Evolutionary conservation across 2,797 vertebrate species (phyloP).

Genomic region (Urocyon cinereoargenteus): DNA sequence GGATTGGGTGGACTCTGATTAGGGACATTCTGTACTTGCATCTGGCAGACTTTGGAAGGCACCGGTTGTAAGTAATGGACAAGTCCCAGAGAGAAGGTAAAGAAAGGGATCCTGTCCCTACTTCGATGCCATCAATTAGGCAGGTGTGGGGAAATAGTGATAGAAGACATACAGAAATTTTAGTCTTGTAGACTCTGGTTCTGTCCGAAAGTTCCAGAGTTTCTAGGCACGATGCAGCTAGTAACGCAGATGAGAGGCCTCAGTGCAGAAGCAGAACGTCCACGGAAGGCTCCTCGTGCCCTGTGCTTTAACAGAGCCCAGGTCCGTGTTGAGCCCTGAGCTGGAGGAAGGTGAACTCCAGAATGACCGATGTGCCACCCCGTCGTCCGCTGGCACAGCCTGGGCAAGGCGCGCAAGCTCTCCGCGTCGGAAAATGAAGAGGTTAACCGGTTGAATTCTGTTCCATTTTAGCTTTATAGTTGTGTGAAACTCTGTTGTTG

Average conservation of each 20-base stretch:
- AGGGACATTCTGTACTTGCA: background rate
- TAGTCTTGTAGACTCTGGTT: background rate
- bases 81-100: background rate
- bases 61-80: background rate
- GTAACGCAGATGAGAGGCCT: background rate
- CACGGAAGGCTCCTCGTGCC: background rate
- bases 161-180: background rate
- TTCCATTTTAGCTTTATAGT: background rate
- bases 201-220: background rate
- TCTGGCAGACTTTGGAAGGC: slow-evolving; percentile 20
- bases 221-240: background rate
- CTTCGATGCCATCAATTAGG: background rate
- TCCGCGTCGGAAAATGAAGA: background rate
- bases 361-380: background rate
- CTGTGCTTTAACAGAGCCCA: background rate
- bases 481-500: background rate
- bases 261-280: background rate
- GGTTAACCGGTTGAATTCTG: background rate
- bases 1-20: slow-evolving; percentile 26
- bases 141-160: background rate
- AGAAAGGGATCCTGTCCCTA: background rate
- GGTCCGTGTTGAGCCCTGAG: background rate
- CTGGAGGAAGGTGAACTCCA: background rate
- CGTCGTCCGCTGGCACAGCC: background rate
- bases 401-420: background rate